Percentiles rank a stretch among this genome's conserved stretches.
phyloP scores from a whole-genome alignment of 2,113 vertebrate species.

The Triplophysa dalaica region DNA sequence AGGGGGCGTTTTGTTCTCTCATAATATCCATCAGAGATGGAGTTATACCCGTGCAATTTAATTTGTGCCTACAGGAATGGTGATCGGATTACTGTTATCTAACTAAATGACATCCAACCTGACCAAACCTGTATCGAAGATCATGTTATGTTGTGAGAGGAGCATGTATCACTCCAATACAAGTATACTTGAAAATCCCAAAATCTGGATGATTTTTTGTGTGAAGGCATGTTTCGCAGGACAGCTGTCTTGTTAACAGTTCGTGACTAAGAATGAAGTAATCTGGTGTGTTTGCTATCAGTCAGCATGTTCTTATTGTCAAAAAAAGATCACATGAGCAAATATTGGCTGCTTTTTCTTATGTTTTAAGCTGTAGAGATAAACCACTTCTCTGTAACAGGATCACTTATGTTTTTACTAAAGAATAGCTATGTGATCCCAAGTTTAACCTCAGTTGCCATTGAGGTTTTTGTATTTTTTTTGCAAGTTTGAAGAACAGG shows the following conservation, averaged over 20 bases:
- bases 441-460: not conserved
- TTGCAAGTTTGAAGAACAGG: not conserved
- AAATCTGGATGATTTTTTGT: not conserved
- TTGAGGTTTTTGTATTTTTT: not conserved
- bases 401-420: not conserved
- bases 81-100: not conserved
- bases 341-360: not conserved
- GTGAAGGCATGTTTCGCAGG: not conserved
- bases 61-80: not conserved
- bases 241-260: not conserved
- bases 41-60: not conserved
- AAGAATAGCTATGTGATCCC: not conserved
- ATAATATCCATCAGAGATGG: not conserved
- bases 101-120: not conserved
- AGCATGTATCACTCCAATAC: not conserved
- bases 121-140: not conserved
- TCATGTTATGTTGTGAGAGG: not conserved
- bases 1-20: not conserved
- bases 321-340: not conserved
- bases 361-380: no score
- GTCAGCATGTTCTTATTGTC: not conserved
- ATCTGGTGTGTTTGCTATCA: conserved; percentile 5
- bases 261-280: not conserved
- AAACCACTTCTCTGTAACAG: no score
- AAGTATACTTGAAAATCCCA: not conserved